Evolutionary conservation across 1,140 invertebrate species (phyloP), one percentile per base, ranked within the genome.

Genomic region (Euwallacea similis): DNA sequence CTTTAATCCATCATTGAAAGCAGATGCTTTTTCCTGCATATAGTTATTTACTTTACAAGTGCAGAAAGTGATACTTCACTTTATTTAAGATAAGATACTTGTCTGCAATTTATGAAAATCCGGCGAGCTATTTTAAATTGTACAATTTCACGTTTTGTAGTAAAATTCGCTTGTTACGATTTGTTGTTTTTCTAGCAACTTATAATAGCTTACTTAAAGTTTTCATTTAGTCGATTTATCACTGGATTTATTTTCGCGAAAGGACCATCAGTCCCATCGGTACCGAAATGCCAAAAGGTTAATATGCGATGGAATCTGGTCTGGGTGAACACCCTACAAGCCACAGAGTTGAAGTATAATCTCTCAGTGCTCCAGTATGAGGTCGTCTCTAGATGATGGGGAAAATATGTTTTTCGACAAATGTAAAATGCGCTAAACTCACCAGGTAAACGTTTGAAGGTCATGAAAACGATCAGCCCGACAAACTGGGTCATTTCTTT

Each of bases 401-500:
- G 16, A 56, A 56, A 56, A 6, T 56, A 13, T 56, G 9, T 15
- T 13, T 50, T 50, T 61, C n/a, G 7, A 7, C 2, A 61, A 42
- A 43, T 42, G 16, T 9, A 13, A 43, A 61, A 6, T n/a, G 41
- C 6, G 11, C 33, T 43, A 15, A 58, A 58, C 55, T n/a, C 62
- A 69, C 67, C 67, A 53, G 67, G 67, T 55, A 61, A 41, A 11
- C 59, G 43, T 54, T 61, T 69, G 1, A 69, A 54, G 0, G 58
- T 16, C 67, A 69, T 69, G 16, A 61, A 69, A 42, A 69, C 53
- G 1, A 69, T 42, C n/a, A 69, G 21, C 15, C 58, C 59, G 7
- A 70, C 10, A 58, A 70, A 64, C 42, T 70, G 58, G 2, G 42
- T 54, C 68, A 70, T 70, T 56, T 70, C 68, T 41, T 56, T 70